Base-by-base conservation (phyloP, 30 jellyfish, hydroid and myxozoan species). In the Sanderia malayensis region DNA sequence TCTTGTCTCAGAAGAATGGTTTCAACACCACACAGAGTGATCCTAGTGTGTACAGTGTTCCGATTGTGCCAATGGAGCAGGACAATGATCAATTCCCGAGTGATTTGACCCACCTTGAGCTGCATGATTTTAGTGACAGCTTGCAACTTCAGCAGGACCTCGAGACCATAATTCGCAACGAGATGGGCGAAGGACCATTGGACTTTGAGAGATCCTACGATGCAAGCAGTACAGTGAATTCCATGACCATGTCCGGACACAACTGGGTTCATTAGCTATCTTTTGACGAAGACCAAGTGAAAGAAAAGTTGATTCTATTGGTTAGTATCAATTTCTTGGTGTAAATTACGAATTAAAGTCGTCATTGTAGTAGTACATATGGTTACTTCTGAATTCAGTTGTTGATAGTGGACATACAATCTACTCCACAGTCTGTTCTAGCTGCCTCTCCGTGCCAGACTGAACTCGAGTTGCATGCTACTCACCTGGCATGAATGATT, bases 141-240 rank as follows among this genome's bases (percentile, higher is more conserved):
- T 86, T 86, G 25, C 99, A 85, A 87, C 59, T 93, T 69, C 97
- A 96, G 29, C 68, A 80, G 41, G 99, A 93, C 68, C 82, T 93
- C 23, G 96, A 85, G 55, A 84, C 82, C 32, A 93, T 93, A 17
- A 85, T 93, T 25, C 62, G 95, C 32, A 86, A 75, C 71, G 99
- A 93, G 26, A 84, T 85, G 84, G 94, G 94, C 41, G 99, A 85
- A n/a, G 85, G 89, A 4, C 28, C 58, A 6, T 17, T 85, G 76
- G 95, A 85, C 55, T 71, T 85, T 67, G 89, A 69, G 37, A 71
- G 45, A 15, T 32, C 86, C 0, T 61, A 67, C 30, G 76, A 37
- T 10, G 65, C 87, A 26, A 86, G 79, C 45, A 74, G 71, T 29
- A 17, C 85, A 33, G 87, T 71, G 31, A 72, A 76, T 46, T 58